Conservation (phyloP, 92 coral and sea anemone genomes). For the Paragorgia papillata region DNA sequence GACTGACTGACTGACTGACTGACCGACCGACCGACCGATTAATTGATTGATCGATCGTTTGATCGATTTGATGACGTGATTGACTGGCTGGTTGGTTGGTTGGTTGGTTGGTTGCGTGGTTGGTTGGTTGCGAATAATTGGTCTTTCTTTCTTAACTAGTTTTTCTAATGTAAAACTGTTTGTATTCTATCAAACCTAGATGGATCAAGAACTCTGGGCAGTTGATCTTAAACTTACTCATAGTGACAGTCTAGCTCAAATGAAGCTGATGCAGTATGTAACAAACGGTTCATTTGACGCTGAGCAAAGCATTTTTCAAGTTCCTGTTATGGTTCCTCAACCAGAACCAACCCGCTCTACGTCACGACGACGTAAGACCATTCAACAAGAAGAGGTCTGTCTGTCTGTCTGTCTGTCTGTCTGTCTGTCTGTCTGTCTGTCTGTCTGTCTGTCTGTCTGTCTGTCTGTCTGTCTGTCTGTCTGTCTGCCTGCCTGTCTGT, state of each 20-base stretch:
- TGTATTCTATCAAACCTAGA: constrained; percentile 38
- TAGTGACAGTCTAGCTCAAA: constrained; percentile 94
- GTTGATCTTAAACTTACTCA: constrained; percentile 87
- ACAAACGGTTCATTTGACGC: constrained; percentile 78
- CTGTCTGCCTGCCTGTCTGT: too few species aligned
- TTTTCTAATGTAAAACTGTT: constrained; percentile 15
- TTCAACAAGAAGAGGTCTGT: constrained; percentile 71
- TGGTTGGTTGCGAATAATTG: too few species aligned
- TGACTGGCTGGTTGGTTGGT: too few species aligned
- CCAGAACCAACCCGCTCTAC: constrained; percentile 68
- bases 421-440: neutral
- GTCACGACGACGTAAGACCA: constrained; percentile 68
- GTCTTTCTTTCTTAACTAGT: neutral
- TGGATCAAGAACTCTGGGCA: constrained; percentile 83
- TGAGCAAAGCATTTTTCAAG: constrained; percentile 71
- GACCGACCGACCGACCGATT: too few species aligned
- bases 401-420: neutral
- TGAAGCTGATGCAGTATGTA: constrained; percentile 85
- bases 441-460: neutral
- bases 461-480: constrained; percentile 37
- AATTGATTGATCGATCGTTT: too few species aligned
- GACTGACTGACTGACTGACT: too few species aligned
- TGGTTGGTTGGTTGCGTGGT: too few species aligned
- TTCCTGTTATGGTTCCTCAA: constrained; percentile 75
- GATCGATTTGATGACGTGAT: too few species aligned